Conservation (phyloP, 1,140 invertebrate genomes). For the Leptopilina boulardi region DNA sequence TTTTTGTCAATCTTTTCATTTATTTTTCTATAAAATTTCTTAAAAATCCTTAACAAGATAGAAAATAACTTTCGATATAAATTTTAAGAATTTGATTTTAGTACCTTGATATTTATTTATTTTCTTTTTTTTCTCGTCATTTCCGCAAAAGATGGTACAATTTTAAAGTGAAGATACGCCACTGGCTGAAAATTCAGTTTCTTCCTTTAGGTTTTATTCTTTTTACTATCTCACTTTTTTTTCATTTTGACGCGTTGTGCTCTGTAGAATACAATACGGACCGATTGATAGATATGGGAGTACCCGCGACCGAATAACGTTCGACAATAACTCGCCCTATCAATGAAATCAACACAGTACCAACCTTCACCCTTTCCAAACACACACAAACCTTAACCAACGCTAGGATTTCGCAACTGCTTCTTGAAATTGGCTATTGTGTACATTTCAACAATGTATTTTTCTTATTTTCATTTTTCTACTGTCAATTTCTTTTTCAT, state of each 20-base stretch:
- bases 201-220: slow-evolving; percentile 8
- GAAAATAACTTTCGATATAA: no score
- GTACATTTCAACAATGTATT: slow-evolving; percentile 2
- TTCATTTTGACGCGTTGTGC: neutral
- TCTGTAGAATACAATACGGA: slow-evolving; percentile 14
- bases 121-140: no score
- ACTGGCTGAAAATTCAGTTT: slow-evolving; percentile 1
- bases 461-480: slow-evolving; percentile 4
- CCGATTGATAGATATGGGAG: slow-evolving; percentile 25
- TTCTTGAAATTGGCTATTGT: slow-evolving; percentile 27
- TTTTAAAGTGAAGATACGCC: slow-evolving; percentile 12
- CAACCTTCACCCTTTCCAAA: slow-evolving; percentile 4
- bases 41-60: no score
- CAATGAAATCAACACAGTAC: slow-evolving; percentile 28
- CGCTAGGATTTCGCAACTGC: slow-evolving; percentile 10
- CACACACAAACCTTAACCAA: neutral
- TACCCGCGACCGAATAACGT: slow-evolving; percentile 12
- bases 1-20: no score
- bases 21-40: no score
- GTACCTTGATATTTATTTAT: no score
- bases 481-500: neutral
- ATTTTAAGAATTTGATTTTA: no score
- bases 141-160: neutral
- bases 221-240: slow-evolving; percentile 19
- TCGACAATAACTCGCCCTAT: slow-evolving; percentile 27